A percentile compares a stretch with the other conserved stretches of the same genome.
These are phyloP conservation scores for Pollenia labialis DNA, from an alignment of 2,888 invertebrate genomes.

Conservation along the genomic window DNA sequence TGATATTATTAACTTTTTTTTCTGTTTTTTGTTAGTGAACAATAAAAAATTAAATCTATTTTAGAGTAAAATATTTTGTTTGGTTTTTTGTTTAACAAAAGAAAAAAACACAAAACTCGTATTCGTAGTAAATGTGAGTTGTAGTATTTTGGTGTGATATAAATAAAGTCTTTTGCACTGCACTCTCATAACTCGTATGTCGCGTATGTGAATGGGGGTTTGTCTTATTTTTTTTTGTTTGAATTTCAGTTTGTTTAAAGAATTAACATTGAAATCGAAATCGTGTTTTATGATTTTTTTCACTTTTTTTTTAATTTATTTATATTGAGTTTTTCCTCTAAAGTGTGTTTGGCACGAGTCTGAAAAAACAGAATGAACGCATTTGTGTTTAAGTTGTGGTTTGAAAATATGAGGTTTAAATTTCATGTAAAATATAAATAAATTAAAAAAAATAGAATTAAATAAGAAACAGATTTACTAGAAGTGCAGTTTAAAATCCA, in stretches of 20 bases:
- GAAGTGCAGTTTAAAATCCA: background rate
- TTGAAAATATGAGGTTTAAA: conserved; percentile 6
- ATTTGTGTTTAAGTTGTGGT: background rate
- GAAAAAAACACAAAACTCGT: background rate
- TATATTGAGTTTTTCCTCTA: conserved; percentile 9
- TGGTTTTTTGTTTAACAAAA: background rate
- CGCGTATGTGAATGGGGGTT: conserved; percentile 14
- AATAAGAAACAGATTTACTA: conserved; percentile 3
- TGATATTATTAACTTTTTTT: conserved; percentile 55
- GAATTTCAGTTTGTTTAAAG: conserved; percentile 52
- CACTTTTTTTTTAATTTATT: background rate
- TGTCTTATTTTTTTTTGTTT: conserved; percentile 13
- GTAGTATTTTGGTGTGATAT: conserved; percentile 11
- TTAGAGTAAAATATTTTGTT: conserved; percentile 13
- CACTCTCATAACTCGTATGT: background rate
- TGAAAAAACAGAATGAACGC: conserved; percentile 36
- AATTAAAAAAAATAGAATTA: background rate
- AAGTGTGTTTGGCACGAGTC: conserved; percentile 69
- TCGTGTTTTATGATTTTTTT: conserved; percentile 49
- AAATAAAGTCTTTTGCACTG: background rate
- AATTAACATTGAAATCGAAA: conserved; percentile 66
- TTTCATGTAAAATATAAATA: conserved; percentile 19
- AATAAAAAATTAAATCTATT: conserved; percentile 30
- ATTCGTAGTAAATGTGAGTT: conserved; percentile 12
- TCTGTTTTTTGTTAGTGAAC: background rate